Conservation (phyloP, 2,888 invertebrate genomes). For the Sinhomidia bicolor region DNA sequence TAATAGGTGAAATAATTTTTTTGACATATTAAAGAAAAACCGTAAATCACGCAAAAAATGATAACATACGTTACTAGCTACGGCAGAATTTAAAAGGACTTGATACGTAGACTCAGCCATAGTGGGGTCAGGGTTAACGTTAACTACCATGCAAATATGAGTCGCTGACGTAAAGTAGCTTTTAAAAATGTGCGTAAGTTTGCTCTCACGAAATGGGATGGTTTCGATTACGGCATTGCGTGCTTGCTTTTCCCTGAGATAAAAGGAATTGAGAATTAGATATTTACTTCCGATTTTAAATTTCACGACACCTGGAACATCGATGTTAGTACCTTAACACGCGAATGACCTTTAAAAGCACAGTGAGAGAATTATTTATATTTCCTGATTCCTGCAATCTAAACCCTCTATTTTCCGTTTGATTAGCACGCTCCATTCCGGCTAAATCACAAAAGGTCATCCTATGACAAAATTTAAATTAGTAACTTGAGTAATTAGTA, state of each 20-base stretch:
- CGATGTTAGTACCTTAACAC: conserved; percentile 81
- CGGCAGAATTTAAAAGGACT: conserved; percentile 90
- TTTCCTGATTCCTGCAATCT: conserved; percentile 92
- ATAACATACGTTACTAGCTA: conserved; percentile 82
- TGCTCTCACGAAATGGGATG: conserved; percentile 91
- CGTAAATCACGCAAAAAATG: not conserved
- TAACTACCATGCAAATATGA: conserved; percentile 90
- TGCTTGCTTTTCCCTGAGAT: conserved; percentile 81
- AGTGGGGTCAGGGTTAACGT: conserved; percentile 86
- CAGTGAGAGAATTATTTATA: conserved; percentile 94
- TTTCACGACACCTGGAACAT: no score
- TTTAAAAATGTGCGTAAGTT: conserved; percentile 92
- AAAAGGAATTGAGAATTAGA: conserved; percentile 3
- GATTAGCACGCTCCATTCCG: conserved; percentile 91
- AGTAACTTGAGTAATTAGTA: no score
- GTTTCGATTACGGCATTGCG: conserved; percentile 81
- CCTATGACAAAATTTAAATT: conserved; percentile 80
- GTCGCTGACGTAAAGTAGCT: conserved; percentile 88
- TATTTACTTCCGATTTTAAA: no score
- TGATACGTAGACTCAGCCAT: conserved; percentile 92
- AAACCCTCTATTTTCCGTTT: conserved; percentile 88
- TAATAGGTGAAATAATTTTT: no score
- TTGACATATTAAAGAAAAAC: not conserved
- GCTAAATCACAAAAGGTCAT: conserved; percentile 96
- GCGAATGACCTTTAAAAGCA: conserved; percentile 91